These are phyloP conservation scores for Bufo bufo DNA, from an alignment of 2,113 vertebrate genomes.

Conservation along the genomic window DNA sequence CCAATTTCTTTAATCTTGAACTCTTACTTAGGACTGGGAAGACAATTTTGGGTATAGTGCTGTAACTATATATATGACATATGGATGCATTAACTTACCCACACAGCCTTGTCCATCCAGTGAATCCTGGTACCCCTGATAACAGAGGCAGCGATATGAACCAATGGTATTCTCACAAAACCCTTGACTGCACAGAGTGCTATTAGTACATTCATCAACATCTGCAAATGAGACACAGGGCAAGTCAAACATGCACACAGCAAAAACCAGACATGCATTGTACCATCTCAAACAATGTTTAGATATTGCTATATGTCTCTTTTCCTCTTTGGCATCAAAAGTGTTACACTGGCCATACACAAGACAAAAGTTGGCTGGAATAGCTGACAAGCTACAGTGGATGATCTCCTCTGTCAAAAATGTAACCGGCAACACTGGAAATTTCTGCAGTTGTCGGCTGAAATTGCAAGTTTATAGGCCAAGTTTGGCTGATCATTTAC, in stretches of 20 bases:
- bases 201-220: conserved; percentile 89
- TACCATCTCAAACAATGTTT: neutral
- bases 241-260: conserved; percentile 62
- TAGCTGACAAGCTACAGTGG: too few species aligned
- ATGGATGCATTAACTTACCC: conserved; percentile 76
- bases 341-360: too few species aligned
- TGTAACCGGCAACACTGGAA: too few species aligned
- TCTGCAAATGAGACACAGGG: conserved; percentile 76
- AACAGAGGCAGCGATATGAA: conserved; percentile 91
- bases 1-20: too few species aligned
- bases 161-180: conserved; percentile 92
- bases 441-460: too few species aligned
- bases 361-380: too few species aligned
- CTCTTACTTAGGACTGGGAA: too few species aligned
- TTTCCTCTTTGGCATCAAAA: neutral
- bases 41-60: too few species aligned
- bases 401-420: too few species aligned
- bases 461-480: too few species aligned
- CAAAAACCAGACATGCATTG: conserved; percentile 45
- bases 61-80: neutral
- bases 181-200: conserved; percentile 83
- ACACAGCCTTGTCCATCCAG: conserved; percentile 83
- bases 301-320: neutral
- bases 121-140: conserved; percentile 87
- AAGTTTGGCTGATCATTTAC: too few species aligned